phyloP scores from a whole-genome alignment of 2,888 invertebrate species.

The Pyrochroa serraticornis region DNA sequence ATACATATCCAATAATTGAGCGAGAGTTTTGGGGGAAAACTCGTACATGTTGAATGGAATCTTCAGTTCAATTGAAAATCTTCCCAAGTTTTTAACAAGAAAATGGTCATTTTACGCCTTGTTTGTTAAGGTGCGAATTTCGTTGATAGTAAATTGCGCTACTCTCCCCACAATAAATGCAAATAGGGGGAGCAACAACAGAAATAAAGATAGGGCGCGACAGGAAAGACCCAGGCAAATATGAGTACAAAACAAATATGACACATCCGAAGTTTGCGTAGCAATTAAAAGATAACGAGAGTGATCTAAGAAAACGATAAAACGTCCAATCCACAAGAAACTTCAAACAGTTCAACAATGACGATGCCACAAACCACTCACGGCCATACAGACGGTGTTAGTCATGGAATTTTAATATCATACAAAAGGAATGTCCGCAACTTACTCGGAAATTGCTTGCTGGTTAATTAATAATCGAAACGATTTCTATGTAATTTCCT shows the following conservation, averaged over 20 bases:
- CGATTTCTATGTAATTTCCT: too few species aligned
- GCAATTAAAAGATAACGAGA: constrained; percentile 21
- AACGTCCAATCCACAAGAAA: constrained; percentile 4
- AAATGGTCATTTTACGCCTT: too few species aligned
- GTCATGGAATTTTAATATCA: neutral
- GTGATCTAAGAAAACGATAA: constrained; percentile 21
- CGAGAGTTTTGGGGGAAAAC: too few species aligned
- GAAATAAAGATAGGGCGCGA: neutral
- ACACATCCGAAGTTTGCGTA: constrained; percentile 16
- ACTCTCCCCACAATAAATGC: too few species aligned
- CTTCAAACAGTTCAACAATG: neutral
- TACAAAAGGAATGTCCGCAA: neutral
- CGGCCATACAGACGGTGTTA: neutral
- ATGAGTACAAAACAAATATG: constrained; percentile 6
- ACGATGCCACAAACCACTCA: neutral
- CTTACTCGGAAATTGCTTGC: neutral
- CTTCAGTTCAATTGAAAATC: too few species aligned
- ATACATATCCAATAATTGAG: too few species aligned
- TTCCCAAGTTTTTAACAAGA: too few species aligned
- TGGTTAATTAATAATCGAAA: neutral
- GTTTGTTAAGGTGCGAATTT: too few species aligned
- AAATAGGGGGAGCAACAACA: too few species aligned
- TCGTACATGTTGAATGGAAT: too few species aligned
- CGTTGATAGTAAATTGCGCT: too few species aligned
- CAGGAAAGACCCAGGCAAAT: constrained; percentile 4